Evolutionary conservation across 2,113 vertebrate species (phyloP).

Genomic region (Lepisosteus osseus): DNA sequence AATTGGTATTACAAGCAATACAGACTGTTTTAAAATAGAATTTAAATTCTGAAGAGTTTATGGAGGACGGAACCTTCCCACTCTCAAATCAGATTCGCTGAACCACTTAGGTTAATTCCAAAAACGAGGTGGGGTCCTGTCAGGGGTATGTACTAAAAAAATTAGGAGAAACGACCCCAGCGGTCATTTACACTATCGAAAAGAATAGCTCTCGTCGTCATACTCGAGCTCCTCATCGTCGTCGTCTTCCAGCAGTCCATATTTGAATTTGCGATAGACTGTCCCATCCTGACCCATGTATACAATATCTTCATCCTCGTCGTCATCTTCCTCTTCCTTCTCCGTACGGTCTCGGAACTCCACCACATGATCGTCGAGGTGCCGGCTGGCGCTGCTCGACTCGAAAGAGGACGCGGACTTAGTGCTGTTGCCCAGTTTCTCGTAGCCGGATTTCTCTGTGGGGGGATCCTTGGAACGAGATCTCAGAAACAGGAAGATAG

Average conservation of each 20-base stretch:
- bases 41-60: too few relatives aligned
- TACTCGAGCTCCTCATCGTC: slow-evolving; percentile 86
- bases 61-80: too few relatives aligned
- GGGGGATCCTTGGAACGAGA: slow-evolving; percentile 46
- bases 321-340: slow-evolving; percentile 61
- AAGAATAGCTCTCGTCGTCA: slow-evolving; percentile 84
- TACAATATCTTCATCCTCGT: slow-evolving; percentile 83
- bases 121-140: too few relatives aligned
- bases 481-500: slow-evolving; percentile 65
- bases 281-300: slow-evolving; percentile 91
- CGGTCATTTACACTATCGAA: slow-evolving; percentile 50
- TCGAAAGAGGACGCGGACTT: slow-evolving; percentile 43
- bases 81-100: too few relatives aligned
- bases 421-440: slow-evolving; percentile 65
- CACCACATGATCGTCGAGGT: slow-evolving; percentile 66
- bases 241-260: slow-evolving; percentile 78
- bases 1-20: too few relatives aligned
- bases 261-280: slow-evolving; percentile 85
- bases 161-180: too few relatives aligned
- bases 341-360: slow-evolving; percentile 76
- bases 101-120: too few relatives aligned
- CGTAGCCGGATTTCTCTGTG: slow-evolving; percentile 60
- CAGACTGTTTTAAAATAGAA: too few relatives aligned
- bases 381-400: slow-evolving; percentile 48
- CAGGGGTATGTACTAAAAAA: too few relatives aligned